Conservation (phyloP, 2,797 vertebrate genomes). For the Scarus forsteni region DNA sequence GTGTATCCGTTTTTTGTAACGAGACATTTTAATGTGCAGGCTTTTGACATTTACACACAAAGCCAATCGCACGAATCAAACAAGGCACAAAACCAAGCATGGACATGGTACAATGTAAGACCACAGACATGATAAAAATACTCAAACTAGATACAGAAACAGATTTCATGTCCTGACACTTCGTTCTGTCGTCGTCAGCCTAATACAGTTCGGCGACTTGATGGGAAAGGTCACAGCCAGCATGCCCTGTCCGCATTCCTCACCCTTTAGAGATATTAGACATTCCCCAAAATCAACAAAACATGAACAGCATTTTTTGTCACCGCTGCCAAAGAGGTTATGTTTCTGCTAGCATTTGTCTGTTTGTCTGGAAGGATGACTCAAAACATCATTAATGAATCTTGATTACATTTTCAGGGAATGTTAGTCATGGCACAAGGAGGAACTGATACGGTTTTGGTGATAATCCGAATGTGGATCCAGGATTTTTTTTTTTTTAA, state of each 20-base stretch:
- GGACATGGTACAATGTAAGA: conserved; percentile 65
- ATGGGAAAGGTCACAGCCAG: conserved; percentile 65
- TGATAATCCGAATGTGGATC: too few relatives aligned
- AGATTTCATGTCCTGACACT: conserved; percentile 35
- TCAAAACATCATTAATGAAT: too few relatives aligned
- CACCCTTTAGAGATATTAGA: conserved; percentile 17
- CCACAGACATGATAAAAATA: conserved; percentile 63
- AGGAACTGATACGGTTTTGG: too few relatives aligned
- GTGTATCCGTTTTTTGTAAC: not conserved
- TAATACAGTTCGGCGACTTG: conserved; percentile 24
- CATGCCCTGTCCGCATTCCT: conserved; percentile 47
- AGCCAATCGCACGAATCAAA: conserved; percentile 56
- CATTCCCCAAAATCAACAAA: not conserved
- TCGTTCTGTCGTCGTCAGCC: conserved; percentile 14
- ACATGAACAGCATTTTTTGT: not conserved
- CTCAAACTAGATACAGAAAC: conserved; percentile 45
- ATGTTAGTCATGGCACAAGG: too few relatives aligned
- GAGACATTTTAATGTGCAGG: conserved; percentile 34
- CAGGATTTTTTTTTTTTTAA: too few relatives aligned
- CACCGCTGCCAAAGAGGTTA: too few relatives aligned
- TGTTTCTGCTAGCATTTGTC: too few relatives aligned
- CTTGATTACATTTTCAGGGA: too few relatives aligned
- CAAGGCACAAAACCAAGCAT: conserved; percentile 75
- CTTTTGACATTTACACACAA: conserved; percentile 40
- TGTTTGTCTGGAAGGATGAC: too few relatives aligned